phyloP scores from a whole-genome alignment of 1,140 invertebrate species.

The Lucilia cuprina region DNA sequence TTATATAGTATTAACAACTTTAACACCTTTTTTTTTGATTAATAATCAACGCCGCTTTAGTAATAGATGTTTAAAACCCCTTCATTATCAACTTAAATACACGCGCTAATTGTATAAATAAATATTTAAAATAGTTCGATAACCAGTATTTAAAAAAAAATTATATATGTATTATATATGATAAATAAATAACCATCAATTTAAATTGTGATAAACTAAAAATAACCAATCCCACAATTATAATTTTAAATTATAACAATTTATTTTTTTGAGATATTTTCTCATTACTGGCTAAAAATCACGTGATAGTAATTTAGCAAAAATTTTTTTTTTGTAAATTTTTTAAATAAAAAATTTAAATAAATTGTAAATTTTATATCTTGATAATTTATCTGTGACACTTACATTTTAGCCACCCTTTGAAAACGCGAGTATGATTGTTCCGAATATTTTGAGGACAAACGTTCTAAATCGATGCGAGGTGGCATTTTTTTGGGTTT shows the following conservation, averaged over 20 bases:
- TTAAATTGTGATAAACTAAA: neutral
- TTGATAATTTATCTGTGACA: neutral
- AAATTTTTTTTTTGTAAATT: no score
- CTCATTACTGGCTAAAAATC: neutral
- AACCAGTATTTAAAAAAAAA: neutral
- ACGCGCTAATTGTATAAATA: neutral
- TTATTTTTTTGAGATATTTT: neutral
- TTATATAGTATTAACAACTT: slow-evolving; percentile 7
- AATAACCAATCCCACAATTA: neutral
- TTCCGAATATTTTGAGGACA: slow-evolving; percentile 55
- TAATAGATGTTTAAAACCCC: neutral
- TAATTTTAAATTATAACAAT: neutral
- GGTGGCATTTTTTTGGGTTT: slow-evolving; percentile 23
- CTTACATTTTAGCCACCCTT: slow-evolving; percentile 60
- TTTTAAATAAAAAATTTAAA: no score
- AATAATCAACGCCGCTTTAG: neutral
- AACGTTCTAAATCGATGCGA: slow-evolving; percentile 46
- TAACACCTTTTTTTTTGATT: neutral
- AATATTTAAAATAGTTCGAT: neutral
- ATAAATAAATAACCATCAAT: neutral
- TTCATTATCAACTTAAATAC: neutral
- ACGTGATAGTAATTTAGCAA: neutral
- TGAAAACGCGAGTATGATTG: slow-evolving; percentile 52
- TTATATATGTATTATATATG: neutral
- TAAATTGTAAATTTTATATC: neutral